Conservation (phyloP, 1,140 invertebrate species). For the Dolichoris vasculosae region DNA sequence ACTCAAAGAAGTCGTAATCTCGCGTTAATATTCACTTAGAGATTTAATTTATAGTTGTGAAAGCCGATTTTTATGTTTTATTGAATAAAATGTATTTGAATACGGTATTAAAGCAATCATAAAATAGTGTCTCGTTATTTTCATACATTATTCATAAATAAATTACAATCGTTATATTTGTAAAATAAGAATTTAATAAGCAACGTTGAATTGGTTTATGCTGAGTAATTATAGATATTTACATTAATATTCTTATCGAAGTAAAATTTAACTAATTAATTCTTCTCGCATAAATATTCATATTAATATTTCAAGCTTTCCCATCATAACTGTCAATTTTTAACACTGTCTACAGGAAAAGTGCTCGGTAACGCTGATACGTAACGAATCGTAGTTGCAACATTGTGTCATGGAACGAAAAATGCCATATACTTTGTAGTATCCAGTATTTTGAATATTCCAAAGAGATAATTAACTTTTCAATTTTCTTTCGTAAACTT, state of each 20-base stretch:
- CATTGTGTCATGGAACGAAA: not conserved
- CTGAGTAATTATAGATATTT: not conserved
- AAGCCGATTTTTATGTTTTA: not conserved
- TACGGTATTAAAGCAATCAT: not conserved
- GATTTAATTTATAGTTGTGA: not conserved
- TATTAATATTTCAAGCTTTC: not conserved
- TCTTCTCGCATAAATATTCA: not conserved
- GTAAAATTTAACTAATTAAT: not conserved
- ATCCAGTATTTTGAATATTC: not conserved
- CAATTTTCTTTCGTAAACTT: not conserved
- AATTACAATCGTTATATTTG: not conserved
- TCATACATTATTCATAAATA: not conserved
- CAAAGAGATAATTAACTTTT: not conserved
- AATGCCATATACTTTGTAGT: not conserved
- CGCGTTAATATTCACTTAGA: not conserved
- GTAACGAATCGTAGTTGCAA: not conserved
- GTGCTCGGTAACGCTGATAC: not conserved
- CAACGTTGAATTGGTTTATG: not conserved
- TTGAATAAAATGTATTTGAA: not conserved
- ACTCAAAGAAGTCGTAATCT: not conserved
- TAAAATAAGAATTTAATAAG: not conserved
- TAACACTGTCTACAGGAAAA: not conserved
- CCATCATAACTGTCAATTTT: not conserved
- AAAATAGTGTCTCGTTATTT: not conserved
- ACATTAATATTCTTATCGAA: not conserved